Base-by-base conservation (phyloP, 2,113 vertebrate species). In the Eretmochelys imbricata region DNA sequence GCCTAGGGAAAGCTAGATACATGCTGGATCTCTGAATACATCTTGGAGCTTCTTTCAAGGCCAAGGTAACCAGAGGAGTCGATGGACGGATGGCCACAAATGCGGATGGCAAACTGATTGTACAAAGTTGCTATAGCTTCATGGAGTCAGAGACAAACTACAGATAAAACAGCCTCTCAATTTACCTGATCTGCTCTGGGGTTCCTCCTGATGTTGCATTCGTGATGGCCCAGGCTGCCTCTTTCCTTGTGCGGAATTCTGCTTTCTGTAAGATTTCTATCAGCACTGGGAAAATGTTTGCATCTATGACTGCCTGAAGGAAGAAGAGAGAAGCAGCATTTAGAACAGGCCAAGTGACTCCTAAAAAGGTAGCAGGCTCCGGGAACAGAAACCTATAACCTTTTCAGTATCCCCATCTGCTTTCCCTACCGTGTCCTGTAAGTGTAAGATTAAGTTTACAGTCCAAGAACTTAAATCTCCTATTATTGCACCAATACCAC, bases 261-360 rank as follows among this genome's bases (percentile, higher is more conserved):
- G 99, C 99, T 96, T 99, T 99, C 98, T 99, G 99, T 87, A 99
- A 98, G 93, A 99, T 99, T 91, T 99, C 99, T 1, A 99, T 99
- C 96, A 99, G 98, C 42, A 99, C 99, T 1, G 99, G 99, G 96
- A 99, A 99, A 65, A 99, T 99, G 98, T 99, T 99, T 94, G 99
- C 99, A 88, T 99, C 99, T 46, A 99, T 99, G 59, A 99, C 99
- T 49, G 99, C 99, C 99, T 99, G 95, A 76, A 48, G 93, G 87
- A 88, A 89, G n/a, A 42, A 76, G n/a, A 2, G 53, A 42, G 27
- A 6, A 89, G 0, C 62, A 17, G 65, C 0, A 0, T 24, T 91
- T 65, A 85, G 3, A 42, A 20, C 50, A 10, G 49, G 55, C 48
- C 89, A 3, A 29, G 0, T 0, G 0, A 7, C 2, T 57, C 57